Conservation (phyloP, 2,888 invertebrate genomes). For the Troides helena region DNA sequence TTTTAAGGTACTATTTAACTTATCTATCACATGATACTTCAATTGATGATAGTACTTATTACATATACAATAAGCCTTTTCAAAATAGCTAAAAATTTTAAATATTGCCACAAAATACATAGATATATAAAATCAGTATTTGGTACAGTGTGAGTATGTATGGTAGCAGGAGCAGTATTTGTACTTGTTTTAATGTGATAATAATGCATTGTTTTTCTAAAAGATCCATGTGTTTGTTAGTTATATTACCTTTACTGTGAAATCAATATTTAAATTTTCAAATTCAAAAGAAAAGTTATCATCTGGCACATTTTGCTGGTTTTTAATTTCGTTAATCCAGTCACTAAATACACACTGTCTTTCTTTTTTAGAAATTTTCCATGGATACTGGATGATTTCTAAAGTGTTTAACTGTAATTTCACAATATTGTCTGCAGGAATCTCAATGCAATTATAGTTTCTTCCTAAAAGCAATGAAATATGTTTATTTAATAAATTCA, state of each 20-base stretch:
- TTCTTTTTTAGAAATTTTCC: conserved; percentile 44
- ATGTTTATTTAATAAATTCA: no score
- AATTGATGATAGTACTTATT: not conserved
- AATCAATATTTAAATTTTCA: conserved; percentile 36
- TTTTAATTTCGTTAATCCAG: conserved; percentile 53
- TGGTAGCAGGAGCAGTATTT: not conserved
- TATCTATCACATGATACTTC: not conserved
- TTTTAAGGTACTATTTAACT: not conserved
- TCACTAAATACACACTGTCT: conserved; percentile 44
- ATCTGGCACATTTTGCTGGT: conserved; percentile 59
- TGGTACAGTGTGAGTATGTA: no score
- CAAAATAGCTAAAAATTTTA: no score
- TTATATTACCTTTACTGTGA: conserved; percentile 45
- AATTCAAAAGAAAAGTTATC: conserved; percentile 51
- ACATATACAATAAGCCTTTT: no score
- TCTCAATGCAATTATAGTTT: conserved; percentile 75
- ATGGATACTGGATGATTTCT: conserved; percentile 54
- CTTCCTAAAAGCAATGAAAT: conserved; percentile 47
- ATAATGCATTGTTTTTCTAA: not conserved
- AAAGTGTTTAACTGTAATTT: conserved; percentile 63
- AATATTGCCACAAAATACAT: no score
- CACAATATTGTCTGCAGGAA: conserved; percentile 83
- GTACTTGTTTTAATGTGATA: not conserved
- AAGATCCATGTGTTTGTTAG: not conserved
- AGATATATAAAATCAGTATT: no score